Conservation (phyloP, 30 jellyfish, hydroid and myxozoan genomes). For the Aurelia sp. region DNA sequence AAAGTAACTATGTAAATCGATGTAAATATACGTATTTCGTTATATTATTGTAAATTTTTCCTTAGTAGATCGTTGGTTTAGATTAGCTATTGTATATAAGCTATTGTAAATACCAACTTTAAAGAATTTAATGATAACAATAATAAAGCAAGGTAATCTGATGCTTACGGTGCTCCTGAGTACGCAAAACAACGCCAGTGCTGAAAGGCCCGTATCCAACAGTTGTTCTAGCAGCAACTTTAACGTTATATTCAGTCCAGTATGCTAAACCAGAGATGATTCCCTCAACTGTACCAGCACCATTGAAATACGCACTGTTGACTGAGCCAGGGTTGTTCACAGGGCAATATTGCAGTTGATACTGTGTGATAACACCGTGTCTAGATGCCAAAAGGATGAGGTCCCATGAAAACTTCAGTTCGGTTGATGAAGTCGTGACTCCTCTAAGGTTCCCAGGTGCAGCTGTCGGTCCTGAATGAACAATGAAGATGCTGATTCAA, state of each 20-base stretch:
- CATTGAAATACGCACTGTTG: not conserved
- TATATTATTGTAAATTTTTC: too few relatives aligned
- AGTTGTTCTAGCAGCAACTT: constrained; percentile 34
- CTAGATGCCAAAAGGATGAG: constrained; percentile 27
- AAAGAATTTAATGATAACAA: too few relatives aligned
- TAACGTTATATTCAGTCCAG: constrained; percentile 40
- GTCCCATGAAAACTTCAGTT: constrained; percentile 19
- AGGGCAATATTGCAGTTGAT: constrained; percentile 13
- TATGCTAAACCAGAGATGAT: constrained; percentile 5
- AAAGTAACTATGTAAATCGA: too few relatives aligned
- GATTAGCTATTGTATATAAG: too few relatives aligned
- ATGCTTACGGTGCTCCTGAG: constrained; percentile 57
- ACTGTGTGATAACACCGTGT: constrained; percentile 53
- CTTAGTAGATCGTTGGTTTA: too few relatives aligned
- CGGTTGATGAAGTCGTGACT: constrained; percentile 44
- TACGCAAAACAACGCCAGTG: not conserved
- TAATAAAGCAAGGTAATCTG: too few relatives aligned
- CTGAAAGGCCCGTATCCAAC: constrained; percentile 62
- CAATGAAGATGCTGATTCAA: too few relatives aligned
- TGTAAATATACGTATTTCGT: too few relatives aligned
- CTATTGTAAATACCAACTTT: too few relatives aligned
- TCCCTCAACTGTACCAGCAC: constrained; percentile 18
- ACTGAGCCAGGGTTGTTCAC: not conserved
- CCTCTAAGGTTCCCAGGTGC: constrained; percentile 61
- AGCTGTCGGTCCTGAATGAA: constrained; percentile 27